phyloP scores from a whole-genome alignment of 2,113 vertebrate species.

The Gracilinanus agilis region DNA sequence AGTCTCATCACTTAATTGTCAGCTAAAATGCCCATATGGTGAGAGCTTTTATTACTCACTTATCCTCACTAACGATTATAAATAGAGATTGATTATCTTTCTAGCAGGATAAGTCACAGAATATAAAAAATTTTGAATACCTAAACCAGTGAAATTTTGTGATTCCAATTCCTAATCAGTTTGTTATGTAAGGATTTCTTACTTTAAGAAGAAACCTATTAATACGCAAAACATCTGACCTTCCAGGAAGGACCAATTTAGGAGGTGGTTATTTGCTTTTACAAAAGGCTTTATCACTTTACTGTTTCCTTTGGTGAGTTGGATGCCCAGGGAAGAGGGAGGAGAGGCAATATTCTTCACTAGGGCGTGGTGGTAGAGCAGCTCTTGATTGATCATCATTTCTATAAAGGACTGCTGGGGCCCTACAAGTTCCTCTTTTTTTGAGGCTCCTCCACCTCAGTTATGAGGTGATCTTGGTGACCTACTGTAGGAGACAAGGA shows the following conservation, averaged over 20 bases:
- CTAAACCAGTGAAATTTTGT: slow-evolving; percentile 15
- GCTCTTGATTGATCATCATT: background rate
- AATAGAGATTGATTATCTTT: background rate
- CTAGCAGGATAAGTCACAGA: background rate
- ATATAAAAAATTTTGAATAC: background rate
- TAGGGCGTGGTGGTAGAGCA: background rate
- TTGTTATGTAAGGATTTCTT: slow-evolving; percentile 4
- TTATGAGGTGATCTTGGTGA: slow-evolving; percentile 6
- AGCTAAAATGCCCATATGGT: background rate
- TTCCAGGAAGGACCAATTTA: background rate
- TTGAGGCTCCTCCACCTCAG: slow-evolving; percentile 21
- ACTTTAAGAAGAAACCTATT: background rate
- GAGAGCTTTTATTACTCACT: background rate
- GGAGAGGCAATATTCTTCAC: slow-evolving; percentile 6
- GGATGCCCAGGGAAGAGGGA: background rate
- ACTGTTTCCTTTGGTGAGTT: background rate
- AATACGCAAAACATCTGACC: background rate
- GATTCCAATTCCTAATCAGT: slow-evolving; percentile 10
- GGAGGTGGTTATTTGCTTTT: slow-evolving; percentile 10
- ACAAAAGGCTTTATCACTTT: background rate
- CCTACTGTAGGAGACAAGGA: slow-evolving; percentile 2
- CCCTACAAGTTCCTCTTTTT: slow-evolving; percentile 28
- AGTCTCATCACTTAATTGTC: background rate
- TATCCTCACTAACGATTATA: background rate
- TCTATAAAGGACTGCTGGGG: background rate